Percentiles rank a stretch among this genome's conserved stretches.
phyloP scores from a whole-genome alignment of 2,113 vertebrate genomes.

The Sclerurus mexicanus region DNA sequence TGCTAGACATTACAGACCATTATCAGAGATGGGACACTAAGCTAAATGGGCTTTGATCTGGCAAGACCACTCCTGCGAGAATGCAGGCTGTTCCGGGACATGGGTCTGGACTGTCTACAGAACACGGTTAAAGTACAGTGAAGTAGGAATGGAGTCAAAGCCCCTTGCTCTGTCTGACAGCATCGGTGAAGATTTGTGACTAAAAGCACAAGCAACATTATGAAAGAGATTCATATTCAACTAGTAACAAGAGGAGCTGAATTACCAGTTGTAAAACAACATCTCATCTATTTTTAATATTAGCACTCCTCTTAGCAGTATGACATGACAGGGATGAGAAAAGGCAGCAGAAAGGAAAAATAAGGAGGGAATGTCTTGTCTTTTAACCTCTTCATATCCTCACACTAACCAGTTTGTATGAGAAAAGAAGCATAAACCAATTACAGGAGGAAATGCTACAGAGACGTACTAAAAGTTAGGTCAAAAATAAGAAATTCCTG shows the following conservation, averaged over 20 bases:
- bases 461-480: neutral
- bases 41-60: neutral
- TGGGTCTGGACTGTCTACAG: fast-evolving
- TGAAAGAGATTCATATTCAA: neutral
- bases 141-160: neutral
- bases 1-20: neutral
- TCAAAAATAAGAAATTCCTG: neutral
- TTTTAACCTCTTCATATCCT: neutral
- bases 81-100: neutral
- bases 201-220: neutral
- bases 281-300: neutral
- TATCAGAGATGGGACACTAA: neutral
- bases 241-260: neutral
- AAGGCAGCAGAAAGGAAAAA: neutral
- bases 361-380: neutral
- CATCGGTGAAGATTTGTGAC: neutral
- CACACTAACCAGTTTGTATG: neutral
- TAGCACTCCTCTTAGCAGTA: neutral
- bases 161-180: neutral
- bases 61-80: neutral
- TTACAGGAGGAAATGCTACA: neutral
- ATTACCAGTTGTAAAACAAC: neutral
- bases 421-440: neutral
- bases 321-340: neutral
- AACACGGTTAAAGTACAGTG: neutral